phyloP scores from a whole-genome alignment of 2,888 invertebrate genomes.

The Antheraea assamensis region DNA sequence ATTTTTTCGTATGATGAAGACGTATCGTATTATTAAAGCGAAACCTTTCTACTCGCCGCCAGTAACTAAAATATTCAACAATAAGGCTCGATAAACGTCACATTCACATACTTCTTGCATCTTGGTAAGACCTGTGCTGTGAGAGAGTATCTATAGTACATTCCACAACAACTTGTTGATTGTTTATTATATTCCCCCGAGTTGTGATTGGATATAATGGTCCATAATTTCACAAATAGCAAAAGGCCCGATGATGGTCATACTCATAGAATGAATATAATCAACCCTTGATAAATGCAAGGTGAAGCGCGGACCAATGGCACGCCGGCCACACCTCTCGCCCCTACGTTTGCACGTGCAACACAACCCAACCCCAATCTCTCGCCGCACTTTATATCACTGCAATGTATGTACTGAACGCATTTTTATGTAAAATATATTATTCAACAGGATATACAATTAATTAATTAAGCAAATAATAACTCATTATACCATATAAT shows the following conservation, averaged over 20 bases:
- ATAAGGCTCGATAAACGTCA: too few species aligned
- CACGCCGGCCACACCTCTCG: conserved; percentile 49
- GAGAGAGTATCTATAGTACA: too few species aligned
- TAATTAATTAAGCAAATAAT: background rate
- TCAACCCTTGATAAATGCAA: conserved; percentile 31
- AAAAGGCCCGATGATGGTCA: conserved; percentile 19
- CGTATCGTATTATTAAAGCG: too few species aligned
- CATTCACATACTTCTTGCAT: too few species aligned
- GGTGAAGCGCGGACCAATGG: conserved; percentile 43
- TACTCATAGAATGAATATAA: conserved; percentile 22
- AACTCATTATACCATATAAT: background rate
- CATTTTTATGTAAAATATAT: background rate
- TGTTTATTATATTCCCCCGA: background rate
- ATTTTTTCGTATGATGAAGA: too few species aligned
- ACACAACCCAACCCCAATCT: conserved; percentile 40
- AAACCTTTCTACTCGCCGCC: too few species aligned
- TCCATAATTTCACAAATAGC: conserved; percentile 12
- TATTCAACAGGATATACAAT: background rate
- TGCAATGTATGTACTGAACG: background rate
- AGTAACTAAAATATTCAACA: too few species aligned
- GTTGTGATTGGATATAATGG: background rate
- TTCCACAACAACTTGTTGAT: background rate
- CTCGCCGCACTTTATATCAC: conserved; percentile 29
- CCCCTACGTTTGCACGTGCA: conserved; percentile 36
- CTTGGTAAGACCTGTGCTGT: too few species aligned